These are phyloP conservation scores for Acanthurus leucopareius DNA, from an alignment of 2,797 vertebrate genomes.

Conservation along the genomic window DNA sequence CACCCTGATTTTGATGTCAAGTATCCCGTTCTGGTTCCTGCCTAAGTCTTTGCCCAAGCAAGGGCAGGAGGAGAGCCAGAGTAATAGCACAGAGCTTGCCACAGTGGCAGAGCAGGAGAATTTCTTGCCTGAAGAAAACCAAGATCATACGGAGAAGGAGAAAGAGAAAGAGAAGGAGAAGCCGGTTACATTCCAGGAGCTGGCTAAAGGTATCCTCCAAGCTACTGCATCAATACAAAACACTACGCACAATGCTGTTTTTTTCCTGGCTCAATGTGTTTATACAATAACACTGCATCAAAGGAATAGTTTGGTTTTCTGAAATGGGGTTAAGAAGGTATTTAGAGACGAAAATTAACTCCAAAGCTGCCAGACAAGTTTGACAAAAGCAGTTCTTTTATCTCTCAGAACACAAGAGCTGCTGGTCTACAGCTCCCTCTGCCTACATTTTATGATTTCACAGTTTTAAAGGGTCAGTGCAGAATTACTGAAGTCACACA, in stretches of 20 bases:
- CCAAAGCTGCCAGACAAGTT: no score
- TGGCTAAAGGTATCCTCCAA: constrained; percentile 82
- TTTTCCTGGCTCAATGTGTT: not conserved
- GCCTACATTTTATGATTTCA: no score
- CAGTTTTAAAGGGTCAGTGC: no score
- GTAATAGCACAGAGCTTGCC: constrained; percentile 58
- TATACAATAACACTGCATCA: not conserved
- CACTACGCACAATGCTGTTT: not conserved
- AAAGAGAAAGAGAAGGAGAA: constrained; percentile 71
- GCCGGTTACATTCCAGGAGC: constrained; percentile 60
- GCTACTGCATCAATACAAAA: not conserved
- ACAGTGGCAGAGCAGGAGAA: constrained; percentile 74
- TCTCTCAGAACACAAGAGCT: no score
- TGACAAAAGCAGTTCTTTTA: no score
- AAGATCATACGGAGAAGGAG: constrained; percentile 61
- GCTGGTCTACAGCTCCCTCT: no score
- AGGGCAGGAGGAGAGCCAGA: constrained; percentile 57
- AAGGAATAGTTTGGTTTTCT: not conserved
- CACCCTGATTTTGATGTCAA: constrained; percentile 82
- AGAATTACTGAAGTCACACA: no score
- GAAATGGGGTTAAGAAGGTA: no score
- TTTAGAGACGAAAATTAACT: no score
- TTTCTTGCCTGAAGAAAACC: constrained; percentile 76
- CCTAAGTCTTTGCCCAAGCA: constrained; percentile 87
- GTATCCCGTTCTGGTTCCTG: constrained; percentile 91